phyloP scores from a whole-genome alignment of 2,888 invertebrate genomes.

The Drosophila kanekoi region DNA sequence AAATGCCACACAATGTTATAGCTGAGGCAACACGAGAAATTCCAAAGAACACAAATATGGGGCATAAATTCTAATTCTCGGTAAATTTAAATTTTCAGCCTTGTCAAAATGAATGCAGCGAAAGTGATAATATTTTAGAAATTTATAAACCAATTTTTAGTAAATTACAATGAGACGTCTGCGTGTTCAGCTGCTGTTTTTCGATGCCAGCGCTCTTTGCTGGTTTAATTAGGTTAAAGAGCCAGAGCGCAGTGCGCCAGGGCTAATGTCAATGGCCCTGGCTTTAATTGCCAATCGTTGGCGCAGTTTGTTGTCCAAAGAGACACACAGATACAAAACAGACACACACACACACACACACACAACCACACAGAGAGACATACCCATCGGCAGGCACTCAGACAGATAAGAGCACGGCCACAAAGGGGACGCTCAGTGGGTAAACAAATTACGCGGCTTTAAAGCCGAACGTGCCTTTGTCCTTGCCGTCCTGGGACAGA shows the following conservation, averaged over 20 bases:
- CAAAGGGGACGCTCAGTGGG: slow-evolving; percentile 39
- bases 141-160: slow-evolving; percentile 71
- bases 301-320: slow-evolving; percentile 45
- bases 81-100: slow-evolving; percentile 55
- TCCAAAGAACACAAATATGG: slow-evolving; percentile 29
- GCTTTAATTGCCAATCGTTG: slow-evolving; percentile 64
- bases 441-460: slow-evolving; percentile 78
- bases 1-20: slow-evolving; percentile 41
- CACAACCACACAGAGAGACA: neutral
- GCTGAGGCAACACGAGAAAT: slow-evolving; percentile 17
- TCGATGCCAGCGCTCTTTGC: slow-evolving; percentile 36
- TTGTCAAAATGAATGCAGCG: slow-evolving; percentile 46
- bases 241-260: slow-evolving; percentile 16
- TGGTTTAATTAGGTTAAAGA: slow-evolving; percentile 79
- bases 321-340: slow-evolving; percentile 13
- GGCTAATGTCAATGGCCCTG: slow-evolving; percentile 60
- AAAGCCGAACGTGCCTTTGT: slow-evolving; percentile 55
- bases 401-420: slow-evolving; percentile 20
- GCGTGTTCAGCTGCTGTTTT: slow-evolving; percentile 23
- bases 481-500: slow-evolving; percentile 23
- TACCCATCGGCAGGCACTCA: neutral
- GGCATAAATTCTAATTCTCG: slow-evolving; percentile 65
- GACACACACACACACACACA: slow-evolving; percentile 6
- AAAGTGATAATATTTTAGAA: slow-evolving; percentile 57
- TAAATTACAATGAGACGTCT: slow-evolving; percentile 52